These are phyloP conservation scores for Amphilophus citrinellus DNA, from an alignment of 2,113 vertebrate genomes.

Conservation along the genomic window DNA sequence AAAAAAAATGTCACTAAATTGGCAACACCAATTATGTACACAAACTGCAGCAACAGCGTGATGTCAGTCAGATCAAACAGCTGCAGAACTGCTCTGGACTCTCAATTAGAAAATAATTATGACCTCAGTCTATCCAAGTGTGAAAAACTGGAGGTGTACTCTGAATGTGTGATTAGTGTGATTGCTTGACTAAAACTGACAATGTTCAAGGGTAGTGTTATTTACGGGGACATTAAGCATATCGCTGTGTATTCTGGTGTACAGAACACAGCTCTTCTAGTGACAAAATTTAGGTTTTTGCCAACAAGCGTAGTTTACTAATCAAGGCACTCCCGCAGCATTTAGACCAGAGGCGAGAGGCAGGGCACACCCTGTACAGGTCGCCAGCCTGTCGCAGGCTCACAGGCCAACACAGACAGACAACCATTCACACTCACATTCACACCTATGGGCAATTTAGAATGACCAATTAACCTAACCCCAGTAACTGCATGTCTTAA, in stretches of 20 bases:
- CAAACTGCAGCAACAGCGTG: slow-evolving; percentile 7
- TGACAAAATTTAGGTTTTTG: neutral
- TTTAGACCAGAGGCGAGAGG: neutral
- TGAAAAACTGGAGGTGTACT: slow-evolving; percentile 51
- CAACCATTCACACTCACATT: too few relatives aligned
- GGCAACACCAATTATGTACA: slow-evolving; percentile 1
- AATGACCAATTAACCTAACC: too few relatives aligned
- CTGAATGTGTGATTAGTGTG: slow-evolving; percentile 7
- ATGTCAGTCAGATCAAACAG: slow-evolving; percentile 42
- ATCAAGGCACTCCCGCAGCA: too few relatives aligned
- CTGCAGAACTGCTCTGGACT: slow-evolving; percentile 28
- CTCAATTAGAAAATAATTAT: slow-evolving; percentile 43
- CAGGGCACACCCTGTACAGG: too few relatives aligned
- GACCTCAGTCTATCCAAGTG: slow-evolving; percentile 31
- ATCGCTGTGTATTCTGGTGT: neutral
- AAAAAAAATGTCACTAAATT: neutral
- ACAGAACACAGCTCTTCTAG: neutral
- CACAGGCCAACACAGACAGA: too few relatives aligned
- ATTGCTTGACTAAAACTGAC: slow-evolving; percentile 36
- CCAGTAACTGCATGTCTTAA: too few relatives aligned
- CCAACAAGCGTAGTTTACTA: neutral
- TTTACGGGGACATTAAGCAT: neutral
- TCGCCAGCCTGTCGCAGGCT: too few relatives aligned
- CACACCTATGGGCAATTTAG: too few relatives aligned
- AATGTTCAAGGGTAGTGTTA: slow-evolving; percentile 20